These are phyloP conservation scores for Lasioglossum baleicum DNA, from an alignment of 1,140 invertebrate genomes.

Conservation along the genomic window DNA sequence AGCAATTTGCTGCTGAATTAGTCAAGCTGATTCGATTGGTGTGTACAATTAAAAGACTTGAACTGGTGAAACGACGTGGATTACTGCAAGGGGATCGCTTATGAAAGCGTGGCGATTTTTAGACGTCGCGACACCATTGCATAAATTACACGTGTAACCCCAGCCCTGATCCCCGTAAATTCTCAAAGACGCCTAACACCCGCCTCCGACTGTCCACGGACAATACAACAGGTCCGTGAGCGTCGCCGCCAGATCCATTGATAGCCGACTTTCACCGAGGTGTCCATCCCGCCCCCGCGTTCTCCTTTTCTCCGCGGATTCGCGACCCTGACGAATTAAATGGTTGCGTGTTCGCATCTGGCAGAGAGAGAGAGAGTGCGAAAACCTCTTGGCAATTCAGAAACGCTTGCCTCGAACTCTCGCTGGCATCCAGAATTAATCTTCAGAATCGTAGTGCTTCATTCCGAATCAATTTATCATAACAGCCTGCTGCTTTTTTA, in stretches of 20 bases:
- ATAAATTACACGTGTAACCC: conserved; percentile 62
- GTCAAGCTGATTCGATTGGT: too few species aligned
- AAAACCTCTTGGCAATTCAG: too few species aligned
- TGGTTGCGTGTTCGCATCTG: background rate
- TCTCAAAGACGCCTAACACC: conserved; percentile 53
- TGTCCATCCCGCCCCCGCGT: background rate
- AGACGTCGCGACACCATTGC: conserved; percentile 67
- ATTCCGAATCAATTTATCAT: too few species aligned
- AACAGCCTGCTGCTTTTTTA: too few species aligned
- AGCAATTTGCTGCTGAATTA: too few species aligned
- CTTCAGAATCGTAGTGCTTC: too few species aligned
- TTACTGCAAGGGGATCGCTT: conserved; percentile 48
- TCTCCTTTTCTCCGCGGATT: background rate
- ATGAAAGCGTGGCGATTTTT: conserved; percentile 72
- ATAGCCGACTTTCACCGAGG: conserved; percentile 29
- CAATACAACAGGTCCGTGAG: conserved; percentile 20
- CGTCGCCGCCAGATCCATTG: conserved; percentile 17
- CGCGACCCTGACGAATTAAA: background rate
- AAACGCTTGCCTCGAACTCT: too few species aligned
- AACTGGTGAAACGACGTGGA: too few species aligned
- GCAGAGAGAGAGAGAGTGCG: too few species aligned
- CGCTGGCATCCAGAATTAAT: too few species aligned
- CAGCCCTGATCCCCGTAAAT: conserved; percentile 46
- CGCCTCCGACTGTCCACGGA: background rate
- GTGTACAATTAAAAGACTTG: too few species aligned